These are phyloP conservation scores for Drosophila yakuba DNA, from an alignment of 1,140 invertebrate species.

Conservation along the genomic window DNA sequence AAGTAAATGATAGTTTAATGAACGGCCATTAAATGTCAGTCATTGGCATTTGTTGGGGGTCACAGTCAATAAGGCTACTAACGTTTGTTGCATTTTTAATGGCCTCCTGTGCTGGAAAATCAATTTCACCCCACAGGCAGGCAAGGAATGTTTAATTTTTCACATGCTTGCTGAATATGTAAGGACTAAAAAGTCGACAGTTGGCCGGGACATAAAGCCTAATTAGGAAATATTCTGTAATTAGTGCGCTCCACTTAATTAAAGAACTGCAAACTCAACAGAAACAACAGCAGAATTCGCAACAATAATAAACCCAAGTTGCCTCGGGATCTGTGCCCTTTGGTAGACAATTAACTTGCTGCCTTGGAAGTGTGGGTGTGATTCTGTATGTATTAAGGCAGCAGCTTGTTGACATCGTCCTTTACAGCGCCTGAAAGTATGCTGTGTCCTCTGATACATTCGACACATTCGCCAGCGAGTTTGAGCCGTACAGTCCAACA, in stretches of 20 bases:
- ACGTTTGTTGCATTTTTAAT: slow-evolving; percentile 53
- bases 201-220: slow-evolving; percentile 52
- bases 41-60: slow-evolving; percentile 27
- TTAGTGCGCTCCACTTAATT: slow-evolving; percentile 71
- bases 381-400: slow-evolving; percentile 25
- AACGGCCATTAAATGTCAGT: slow-evolving; percentile 45
- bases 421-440: slow-evolving; percentile 42
- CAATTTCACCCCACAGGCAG: slow-evolving; percentile 35
- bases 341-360: slow-evolving; percentile 45
- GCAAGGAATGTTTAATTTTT: slow-evolving; percentile 1
- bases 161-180: slow-evolving; percentile 10
- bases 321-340: slow-evolving; percentile 25
- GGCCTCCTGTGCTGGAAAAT: slow-evolving; percentile 34
- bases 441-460: slow-evolving; percentile 34
- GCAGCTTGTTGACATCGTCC: slow-evolving; percentile 56
- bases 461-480: slow-evolving; percentile 19
- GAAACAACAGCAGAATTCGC: slow-evolving; percentile 32
- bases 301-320: slow-evolving; percentile 25
- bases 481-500: slow-evolving; percentile 3
- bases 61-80: slow-evolving; percentile 22
- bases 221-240: slow-evolving; percentile 66
- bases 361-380: slow-evolving; percentile 5
- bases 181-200: slow-evolving; percentile 13
- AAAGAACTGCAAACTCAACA: slow-evolving; percentile 64
- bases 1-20: slow-evolving; percentile 57